Conservation (phyloP, 2,888 invertebrate genomes). For the Blastobasis lacticolella region DNA sequence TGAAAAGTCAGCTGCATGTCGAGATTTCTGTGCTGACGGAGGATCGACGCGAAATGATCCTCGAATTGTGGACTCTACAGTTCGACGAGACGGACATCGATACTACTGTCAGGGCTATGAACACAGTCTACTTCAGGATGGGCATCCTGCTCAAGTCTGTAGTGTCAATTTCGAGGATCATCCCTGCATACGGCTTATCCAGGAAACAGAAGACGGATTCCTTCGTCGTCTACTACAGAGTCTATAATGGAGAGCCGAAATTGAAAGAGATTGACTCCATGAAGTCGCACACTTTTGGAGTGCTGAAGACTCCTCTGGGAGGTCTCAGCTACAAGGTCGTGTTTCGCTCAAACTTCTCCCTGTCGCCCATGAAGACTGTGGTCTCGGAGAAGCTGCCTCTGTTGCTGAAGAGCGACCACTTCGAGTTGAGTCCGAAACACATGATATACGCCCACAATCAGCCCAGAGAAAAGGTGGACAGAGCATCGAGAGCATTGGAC, state of each 20-base stretch:
- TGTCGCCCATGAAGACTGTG: slow-evolving; percentile 86
- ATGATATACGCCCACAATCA: slow-evolving; percentile 74
- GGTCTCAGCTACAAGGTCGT: slow-evolving; percentile 87
- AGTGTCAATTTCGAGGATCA: slow-evolving; percentile 90
- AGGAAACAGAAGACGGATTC: slow-evolving; percentile 91
- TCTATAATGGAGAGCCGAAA: slow-evolving; percentile 87
- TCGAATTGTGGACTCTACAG: slow-evolving; percentile 91
- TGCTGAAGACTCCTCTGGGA: slow-evolving; percentile 91
- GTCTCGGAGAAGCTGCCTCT: slow-evolving; percentile 75
- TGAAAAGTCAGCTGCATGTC: slow-evolving; percentile 81
- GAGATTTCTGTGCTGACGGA: slow-evolving; percentile 92
- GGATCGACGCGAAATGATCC: slow-evolving; percentile 92
- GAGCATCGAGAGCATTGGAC: slow-evolving; percentile 65
- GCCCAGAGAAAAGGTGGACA: slow-evolving; percentile 68
- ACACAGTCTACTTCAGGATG: slow-evolving; percentile 94
- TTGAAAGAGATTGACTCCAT: slow-evolving; percentile 83
- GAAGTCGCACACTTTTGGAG: slow-evolving; percentile 87
- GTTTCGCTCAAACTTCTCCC: slow-evolving; percentile 94
- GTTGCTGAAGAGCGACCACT: slow-evolving; percentile 95
- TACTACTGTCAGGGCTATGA: slow-evolving; percentile 79
- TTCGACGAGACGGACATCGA: slow-evolving; percentile 80
- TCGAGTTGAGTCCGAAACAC: slow-evolving; percentile 83
- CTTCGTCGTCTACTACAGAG: slow-evolving; percentile 92
- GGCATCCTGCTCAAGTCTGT: slow-evolving; percentile 92
- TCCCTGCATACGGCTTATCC: slow-evolving; percentile 94